Conservation (phyloP, 2,797 vertebrate genomes). For the Notamacropus eugenii region DNA sequence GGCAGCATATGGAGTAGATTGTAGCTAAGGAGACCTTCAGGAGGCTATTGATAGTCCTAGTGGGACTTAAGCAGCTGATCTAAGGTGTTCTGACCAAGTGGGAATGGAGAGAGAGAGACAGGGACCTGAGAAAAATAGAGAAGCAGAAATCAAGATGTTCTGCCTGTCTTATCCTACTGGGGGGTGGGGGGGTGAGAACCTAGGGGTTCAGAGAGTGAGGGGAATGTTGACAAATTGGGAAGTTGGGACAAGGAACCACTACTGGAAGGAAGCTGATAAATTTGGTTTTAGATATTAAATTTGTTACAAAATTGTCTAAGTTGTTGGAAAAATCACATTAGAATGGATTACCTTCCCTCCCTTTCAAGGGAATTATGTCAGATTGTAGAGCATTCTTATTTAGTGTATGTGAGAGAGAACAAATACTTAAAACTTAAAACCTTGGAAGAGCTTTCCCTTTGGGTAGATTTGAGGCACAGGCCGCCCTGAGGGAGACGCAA, state of each 20-base stretch:
- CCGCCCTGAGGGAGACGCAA: background rate
- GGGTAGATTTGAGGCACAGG: background rate
- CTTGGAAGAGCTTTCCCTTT: background rate
- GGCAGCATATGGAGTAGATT: background rate
- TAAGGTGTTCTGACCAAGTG: background rate
- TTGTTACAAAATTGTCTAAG: background rate
- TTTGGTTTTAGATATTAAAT: background rate
- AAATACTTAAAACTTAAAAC: background rate
- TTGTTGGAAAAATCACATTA: background rate
- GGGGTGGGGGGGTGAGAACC: background rate
- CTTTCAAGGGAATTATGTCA: too few species aligned
- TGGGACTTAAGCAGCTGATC: background rate
- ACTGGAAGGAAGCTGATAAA: background rate
- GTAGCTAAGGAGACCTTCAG: background rate
- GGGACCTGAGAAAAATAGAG: too few species aligned
- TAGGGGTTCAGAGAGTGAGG: background rate
- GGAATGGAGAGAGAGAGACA: background rate
- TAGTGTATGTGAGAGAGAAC: background rate
- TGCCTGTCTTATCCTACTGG: too few species aligned
- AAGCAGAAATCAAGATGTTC: too few species aligned
- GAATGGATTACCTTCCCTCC: background rate
- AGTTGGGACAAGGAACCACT: background rate
- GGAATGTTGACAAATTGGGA: background rate
- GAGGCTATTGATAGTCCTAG: background rate
- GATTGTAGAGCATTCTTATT: too few species aligned